Percentiles rank a stretch among this genome's conserved stretches.
These are phyloP conservation scores for Galendromus occidentalis DNA, from an alignment of 1,140 invertebrate species.

Conservation along the genomic window DNA sequence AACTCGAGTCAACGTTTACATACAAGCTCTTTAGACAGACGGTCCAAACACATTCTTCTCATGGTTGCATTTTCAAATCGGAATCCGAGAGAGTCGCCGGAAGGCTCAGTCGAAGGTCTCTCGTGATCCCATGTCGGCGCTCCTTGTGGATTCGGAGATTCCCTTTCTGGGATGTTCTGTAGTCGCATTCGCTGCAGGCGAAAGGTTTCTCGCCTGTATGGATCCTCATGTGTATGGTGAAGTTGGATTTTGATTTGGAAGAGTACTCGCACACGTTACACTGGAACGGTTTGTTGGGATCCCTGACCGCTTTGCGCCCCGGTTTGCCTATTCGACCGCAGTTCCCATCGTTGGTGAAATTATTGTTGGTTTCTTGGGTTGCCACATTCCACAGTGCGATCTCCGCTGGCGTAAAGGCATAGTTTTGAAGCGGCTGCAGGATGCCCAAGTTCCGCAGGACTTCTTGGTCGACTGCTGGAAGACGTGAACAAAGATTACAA, in stretches of 20 bases:
- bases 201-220: conserved; percentile 32
- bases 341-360: neutral
- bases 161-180: neutral
- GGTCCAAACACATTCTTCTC: too few species aligned
- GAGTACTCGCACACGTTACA: conserved; percentile 1
- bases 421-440: neutral
- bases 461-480: too few species aligned
- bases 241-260: conserved; percentile 4
- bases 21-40: too few species aligned
- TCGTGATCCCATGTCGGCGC: too few species aligned
- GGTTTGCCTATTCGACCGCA: neutral
- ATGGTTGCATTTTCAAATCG: too few species aligned
- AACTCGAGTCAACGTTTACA: too few species aligned
- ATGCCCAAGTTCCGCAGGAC: too few species aligned
- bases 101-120: too few species aligned
- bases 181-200: conserved; percentile 30
- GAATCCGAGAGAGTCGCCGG: too few species aligned
- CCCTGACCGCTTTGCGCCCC: neutral
- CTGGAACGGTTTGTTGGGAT: neutral
- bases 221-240: conserved; percentile 21
- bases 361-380: neutral
- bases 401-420: too few species aligned
- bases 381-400: too few species aligned
- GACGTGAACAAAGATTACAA: too few species aligned
- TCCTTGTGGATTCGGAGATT: neutral